These are phyloP conservation scores for Apostichopus californicus DNA, from an alignment of 35 echinoderm and acorn worm species.

Conservation along the genomic window DNA sequence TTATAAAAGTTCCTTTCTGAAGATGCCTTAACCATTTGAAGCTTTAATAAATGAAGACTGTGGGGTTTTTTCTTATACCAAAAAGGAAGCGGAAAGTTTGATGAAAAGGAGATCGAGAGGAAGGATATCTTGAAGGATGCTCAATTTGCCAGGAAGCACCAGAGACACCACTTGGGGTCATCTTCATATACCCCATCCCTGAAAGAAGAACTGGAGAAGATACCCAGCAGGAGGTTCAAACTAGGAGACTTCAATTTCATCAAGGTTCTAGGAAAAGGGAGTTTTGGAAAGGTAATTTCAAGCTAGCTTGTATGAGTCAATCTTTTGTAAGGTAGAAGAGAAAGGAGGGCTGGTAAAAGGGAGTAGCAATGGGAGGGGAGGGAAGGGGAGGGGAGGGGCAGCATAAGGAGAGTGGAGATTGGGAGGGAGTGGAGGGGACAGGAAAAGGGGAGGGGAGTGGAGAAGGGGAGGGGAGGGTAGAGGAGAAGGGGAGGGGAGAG, in stretches of 20 bases:
- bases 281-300: constrained; percentile 91
- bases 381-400: no score
- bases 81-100: constrained; percentile 9
- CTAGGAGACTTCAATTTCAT: constrained; percentile 96
- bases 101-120: constrained; percentile 37
- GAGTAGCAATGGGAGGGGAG: background rate
- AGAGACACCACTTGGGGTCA: constrained; percentile 21
- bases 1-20: no score
- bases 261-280: constrained; percentile 97
- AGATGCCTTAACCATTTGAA: no score
- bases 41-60: no score
- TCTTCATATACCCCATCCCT: constrained; percentile 53
- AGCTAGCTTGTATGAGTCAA: background rate
- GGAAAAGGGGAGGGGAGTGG: no score
- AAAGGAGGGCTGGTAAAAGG: background rate
- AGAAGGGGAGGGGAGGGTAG: no score
- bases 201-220: constrained; percentile 84
- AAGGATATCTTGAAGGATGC: constrained; percentile 35
- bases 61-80: no score
- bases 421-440: no score
- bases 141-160: constrained; percentile 38
- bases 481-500: no score
- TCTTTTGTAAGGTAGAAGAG: no score
- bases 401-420: no score
- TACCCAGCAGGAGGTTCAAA: constrained; percentile 66